phyloP scores from a whole-genome alignment of 1,140 invertebrate genomes.

The Hypsibius dujardini region DNA sequence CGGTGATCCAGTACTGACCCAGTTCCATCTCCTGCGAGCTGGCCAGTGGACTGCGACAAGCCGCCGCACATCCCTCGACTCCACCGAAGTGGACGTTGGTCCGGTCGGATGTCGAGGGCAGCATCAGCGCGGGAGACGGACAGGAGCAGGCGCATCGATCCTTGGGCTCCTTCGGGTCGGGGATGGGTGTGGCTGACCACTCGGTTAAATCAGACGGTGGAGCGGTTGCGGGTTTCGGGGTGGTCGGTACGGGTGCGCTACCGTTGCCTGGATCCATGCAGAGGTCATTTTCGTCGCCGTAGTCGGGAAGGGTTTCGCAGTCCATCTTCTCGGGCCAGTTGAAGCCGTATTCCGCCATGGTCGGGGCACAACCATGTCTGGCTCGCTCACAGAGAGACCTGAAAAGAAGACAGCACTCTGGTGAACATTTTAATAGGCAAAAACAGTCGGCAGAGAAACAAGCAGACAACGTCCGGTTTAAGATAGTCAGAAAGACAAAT shows the following conservation, averaged over 20 bases:
- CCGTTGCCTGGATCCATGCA: constrained; percentile 69
- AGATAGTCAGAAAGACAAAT: no score
- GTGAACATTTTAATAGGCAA: no score
- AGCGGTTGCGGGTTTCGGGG: constrained; percentile 23
- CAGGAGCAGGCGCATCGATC: neutral
- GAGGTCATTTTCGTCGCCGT: constrained; percentile 54
- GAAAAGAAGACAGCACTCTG: no score
- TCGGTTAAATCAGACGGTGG: constrained; percentile 23
- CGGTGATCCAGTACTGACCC: constrained; percentile 48
- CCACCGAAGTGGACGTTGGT: constrained; percentile 38
- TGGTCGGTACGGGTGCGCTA: constrained; percentile 27
- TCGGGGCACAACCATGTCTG: constrained; percentile 54
- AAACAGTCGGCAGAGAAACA: no score
- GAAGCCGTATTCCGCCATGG: constrained; percentile 91
- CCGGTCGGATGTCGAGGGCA: neutral
- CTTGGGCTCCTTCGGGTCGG: neutral
- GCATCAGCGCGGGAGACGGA: neutral
- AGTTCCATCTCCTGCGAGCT: constrained; percentile 64
- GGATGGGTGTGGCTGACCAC: neutral
- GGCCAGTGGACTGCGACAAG: constrained; percentile 77
- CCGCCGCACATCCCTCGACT: constrained; percentile 64
- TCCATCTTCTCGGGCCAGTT: constrained; percentile 87
- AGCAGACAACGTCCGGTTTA: no score
- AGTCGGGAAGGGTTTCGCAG: constrained; percentile 73
- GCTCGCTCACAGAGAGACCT: neutral